phyloP scores from a whole-genome alignment of 2,888 invertebrate genomes.

The Sepioteuthis lessoniana region DNA sequence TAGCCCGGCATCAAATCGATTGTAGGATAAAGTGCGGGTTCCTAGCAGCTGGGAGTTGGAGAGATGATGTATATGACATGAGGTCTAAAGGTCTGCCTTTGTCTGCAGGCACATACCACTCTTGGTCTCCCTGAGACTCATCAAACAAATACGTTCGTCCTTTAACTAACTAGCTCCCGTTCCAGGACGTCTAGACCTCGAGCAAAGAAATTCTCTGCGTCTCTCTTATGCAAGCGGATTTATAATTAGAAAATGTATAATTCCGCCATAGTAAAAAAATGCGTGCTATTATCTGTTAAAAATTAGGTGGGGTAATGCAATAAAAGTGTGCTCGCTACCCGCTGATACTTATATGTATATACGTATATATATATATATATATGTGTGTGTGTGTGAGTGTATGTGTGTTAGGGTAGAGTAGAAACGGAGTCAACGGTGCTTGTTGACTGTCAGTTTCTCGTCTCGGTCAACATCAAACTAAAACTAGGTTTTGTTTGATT shows the following conservation, averaged over 20 bases:
- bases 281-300: too few species aligned
- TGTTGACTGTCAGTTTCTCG: too few species aligned
- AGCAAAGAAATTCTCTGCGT: background rate
- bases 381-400: too few species aligned
- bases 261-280: too few species aligned
- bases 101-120: background rate
- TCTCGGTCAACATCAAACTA: too few species aligned
- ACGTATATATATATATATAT: too few species aligned
- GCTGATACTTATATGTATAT: too few species aligned
- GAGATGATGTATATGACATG: background rate
- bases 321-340: too few species aligned
- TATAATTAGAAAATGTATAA: background rate
- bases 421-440: too few species aligned
- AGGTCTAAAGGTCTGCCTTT: background rate
- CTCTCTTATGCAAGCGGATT: background rate
- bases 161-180: background rate
- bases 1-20: background rate
- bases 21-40: background rate
- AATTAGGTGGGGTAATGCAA: too few species aligned
- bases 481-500: too few species aligned
- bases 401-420: too few species aligned
- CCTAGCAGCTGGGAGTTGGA: background rate
- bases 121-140: background rate
- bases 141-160: background rate
- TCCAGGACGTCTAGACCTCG: background rate